A percentile compares a stretch with the other conserved stretches of the same genome.
Conservation (phyloP, 2,888 invertebrate species). For the Pinctada fucata region DNA sequence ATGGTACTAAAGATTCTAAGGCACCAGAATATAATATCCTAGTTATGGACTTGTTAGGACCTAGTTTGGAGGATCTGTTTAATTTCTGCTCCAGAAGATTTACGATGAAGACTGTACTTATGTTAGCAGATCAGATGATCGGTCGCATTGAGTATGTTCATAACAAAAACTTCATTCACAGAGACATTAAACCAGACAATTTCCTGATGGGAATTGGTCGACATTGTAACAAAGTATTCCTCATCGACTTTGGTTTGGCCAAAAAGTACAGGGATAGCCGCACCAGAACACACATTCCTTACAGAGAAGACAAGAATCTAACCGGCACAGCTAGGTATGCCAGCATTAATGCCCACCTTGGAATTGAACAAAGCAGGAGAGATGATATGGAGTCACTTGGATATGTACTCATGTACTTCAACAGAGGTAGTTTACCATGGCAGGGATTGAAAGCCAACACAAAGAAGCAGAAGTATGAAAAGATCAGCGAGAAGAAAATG, state of each 20-base stretch:
- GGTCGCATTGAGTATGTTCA: conserved; percentile 98
- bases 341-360: conserved; percentile 99
- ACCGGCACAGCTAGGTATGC: conserved; percentile 87
- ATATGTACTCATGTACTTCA: conserved; percentile 99
- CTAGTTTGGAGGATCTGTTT: conserved; percentile 83
- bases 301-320: conserved; percentile 81
- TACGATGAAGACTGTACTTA: conserved; percentile 99
- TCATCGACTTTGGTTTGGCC: conserved; percentile 99
- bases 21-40: conserved; percentile 93
- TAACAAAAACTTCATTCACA: conserved; percentile 99
- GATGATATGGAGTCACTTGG: conserved; percentile 99
- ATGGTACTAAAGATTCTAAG: no score
- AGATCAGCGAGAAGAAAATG: conserved; percentile 99
- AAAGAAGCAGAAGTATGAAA: conserved; percentile 99
- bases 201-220: conserved; percentile 80
- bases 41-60: conserved; percentile 97
- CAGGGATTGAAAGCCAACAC: conserved; percentile 97
- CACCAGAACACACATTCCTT: conserved; percentile 94
- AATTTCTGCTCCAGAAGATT: conserved; percentile 99
- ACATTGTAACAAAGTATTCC: conserved; percentile 83
- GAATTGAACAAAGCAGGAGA: conserved; percentile 98
- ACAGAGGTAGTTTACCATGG: conserved; percentile 95
- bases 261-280: conserved; percentile 98
- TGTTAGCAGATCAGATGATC: conserved; percentile 91
- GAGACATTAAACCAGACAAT: conserved; percentile 81